Conservation (phyloP, 2,888 invertebrate species). For the Tanytarsus gracilentus region DNA sequence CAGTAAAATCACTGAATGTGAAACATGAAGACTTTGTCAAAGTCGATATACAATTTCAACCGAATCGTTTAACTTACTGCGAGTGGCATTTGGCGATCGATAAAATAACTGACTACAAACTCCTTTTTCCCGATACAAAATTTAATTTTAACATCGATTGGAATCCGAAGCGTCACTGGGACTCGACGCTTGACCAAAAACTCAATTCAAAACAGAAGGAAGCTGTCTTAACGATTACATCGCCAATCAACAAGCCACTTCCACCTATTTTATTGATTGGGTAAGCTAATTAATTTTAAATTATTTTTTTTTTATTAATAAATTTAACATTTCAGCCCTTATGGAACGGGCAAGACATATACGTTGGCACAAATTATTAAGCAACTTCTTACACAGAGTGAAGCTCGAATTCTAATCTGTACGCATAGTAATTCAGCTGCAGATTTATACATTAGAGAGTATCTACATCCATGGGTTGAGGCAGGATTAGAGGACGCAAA, state of each 20-base stretch:
- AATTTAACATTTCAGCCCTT: slow-evolving; percentile 48
- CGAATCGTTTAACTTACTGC: slow-evolving; percentile 70
- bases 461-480: slow-evolving; percentile 67
- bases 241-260: slow-evolving; percentile 50
- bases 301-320: background rate
- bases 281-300: slow-evolving; percentile 75
- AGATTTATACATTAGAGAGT: slow-evolving; percentile 75
- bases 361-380: slow-evolving; percentile 68
- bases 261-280: slow-evolving; percentile 67
- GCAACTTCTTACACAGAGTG: slow-evolving; percentile 53
- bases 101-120: slow-evolving; percentile 57
- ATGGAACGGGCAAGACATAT: slow-evolving; percentile 82
- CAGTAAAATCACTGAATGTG: slow-evolving; percentile 54
- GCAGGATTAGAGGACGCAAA: slow-evolving; percentile 55
- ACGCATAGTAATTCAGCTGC: slow-evolving; percentile 83
- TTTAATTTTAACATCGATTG: slow-evolving; percentile 57
- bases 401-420: slow-evolving; percentile 66
- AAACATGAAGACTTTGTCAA: slow-evolving; percentile 54
- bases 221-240: slow-evolving; percentile 67
- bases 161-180: slow-evolving; percentile 61
- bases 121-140: slow-evolving; percentile 62
- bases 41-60: slow-evolving; percentile 69
- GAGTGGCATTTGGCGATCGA: slow-evolving; percentile 80
- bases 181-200: slow-evolving; percentile 51
- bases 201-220: slow-evolving; percentile 71